A percentile compares a stretch with the other conserved stretches of the same genome.
Evolutionary conservation across 2,888 invertebrate genomes (phyloP).

Genomic region (Clusia tigrina): DNA sequence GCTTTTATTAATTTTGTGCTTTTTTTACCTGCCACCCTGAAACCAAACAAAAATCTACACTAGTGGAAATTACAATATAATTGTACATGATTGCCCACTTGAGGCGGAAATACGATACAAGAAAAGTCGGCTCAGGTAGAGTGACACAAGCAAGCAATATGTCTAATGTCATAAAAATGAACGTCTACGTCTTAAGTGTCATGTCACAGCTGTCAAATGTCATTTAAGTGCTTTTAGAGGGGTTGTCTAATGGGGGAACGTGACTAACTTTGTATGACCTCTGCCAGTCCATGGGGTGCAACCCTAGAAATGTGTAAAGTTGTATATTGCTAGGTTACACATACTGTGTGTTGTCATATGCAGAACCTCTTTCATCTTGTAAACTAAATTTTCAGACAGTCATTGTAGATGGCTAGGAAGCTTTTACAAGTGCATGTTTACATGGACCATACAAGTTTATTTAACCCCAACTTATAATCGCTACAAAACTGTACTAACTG

Average conservation of each 20-base stretch:
- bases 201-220: neutral
- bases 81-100: slow-evolving; percentile 64
- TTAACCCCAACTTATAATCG: no score
- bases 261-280: neutral
- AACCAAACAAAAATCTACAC: neutral
- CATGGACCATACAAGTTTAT: no score
- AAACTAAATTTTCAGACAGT: no score
- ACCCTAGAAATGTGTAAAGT: no score
- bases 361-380: no score
- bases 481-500: no score
- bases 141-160: slow-evolving; percentile 31
- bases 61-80: slow-evolving; percentile 62
- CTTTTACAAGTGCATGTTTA: no score
- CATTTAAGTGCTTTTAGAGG: neutral
- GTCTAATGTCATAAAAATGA: neutral
- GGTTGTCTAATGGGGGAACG: neutral
- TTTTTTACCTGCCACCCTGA: slow-evolving; percentile 30
- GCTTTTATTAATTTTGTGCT: slow-evolving; percentile 45
- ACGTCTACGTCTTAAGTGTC: neutral
- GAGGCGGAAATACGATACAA: slow-evolving; percentile 63
- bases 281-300: no score
- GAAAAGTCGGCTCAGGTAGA: slow-evolving; percentile 64
- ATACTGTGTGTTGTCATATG: no score
- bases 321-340: no score
- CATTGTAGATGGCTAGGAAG: no score